These are phyloP conservation scores for Tethya wilhelma DNA, from an alignment of 37 sponge, comb jelly and placozoan species.

Conservation along the genomic window DNA sequence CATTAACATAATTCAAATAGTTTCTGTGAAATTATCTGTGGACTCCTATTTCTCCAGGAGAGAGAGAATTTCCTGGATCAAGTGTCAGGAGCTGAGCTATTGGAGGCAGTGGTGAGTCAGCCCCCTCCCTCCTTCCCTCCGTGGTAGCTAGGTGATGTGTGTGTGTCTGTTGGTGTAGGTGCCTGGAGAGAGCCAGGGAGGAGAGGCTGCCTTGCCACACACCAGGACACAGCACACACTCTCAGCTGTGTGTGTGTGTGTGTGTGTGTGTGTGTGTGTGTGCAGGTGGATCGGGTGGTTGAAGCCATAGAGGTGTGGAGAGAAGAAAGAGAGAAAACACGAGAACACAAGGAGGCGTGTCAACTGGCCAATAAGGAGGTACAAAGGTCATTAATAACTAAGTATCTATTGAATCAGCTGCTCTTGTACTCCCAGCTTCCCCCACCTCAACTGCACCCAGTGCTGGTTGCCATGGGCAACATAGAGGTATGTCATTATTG, in stretches of 20 bases:
- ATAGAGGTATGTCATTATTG: constrained; percentile 31
- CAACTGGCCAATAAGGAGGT: constrained; percentile 55
- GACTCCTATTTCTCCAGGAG: constrained; percentile 53
- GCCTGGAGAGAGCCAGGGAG: constrained; percentile 11
- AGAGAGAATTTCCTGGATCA: constrained; percentile 76
- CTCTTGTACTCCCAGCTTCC: constrained; percentile 41
- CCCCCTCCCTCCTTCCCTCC: neutral
- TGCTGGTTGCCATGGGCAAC: constrained; percentile 78
- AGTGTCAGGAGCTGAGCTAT: constrained; percentile 38
- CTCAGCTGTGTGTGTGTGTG: neutral
- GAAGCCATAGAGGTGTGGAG: constrained; percentile 81
- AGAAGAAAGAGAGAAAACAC: constrained; percentile 59
- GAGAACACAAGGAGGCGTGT: constrained; percentile 54
- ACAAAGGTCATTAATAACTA: neutral
- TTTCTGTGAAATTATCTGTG: too few species aligned
- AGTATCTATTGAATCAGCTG: neutral
- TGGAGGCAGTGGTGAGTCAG: constrained; percentile 59
- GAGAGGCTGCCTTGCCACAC: constrained; percentile 2
- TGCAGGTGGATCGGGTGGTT: constrained; percentile 89
- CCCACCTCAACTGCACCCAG: constrained; percentile 67
- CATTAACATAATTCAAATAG: too few species aligned
- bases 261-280: neutral
- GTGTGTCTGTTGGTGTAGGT: constrained; percentile 3
- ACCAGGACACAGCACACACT: neutral
- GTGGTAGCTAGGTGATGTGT: neutral